phyloP scores from a whole-genome alignment of 1,140 invertebrate species.

The Tetragnatha versicolor region DNA sequence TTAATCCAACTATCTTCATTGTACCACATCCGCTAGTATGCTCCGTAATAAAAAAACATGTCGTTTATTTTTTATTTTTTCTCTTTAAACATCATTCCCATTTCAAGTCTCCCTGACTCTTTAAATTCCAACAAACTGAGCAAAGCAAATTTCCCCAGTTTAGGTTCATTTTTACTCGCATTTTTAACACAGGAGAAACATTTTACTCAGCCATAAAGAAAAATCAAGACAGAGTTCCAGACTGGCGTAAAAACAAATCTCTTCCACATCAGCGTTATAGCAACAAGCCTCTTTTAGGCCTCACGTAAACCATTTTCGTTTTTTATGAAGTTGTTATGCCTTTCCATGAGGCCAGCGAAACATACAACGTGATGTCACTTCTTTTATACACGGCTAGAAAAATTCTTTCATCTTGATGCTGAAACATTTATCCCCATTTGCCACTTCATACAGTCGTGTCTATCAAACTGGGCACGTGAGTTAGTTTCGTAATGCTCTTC shows the following conservation, averaged over 20 bases:
- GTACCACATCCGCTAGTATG: no score
- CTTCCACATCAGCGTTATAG: conserved; percentile 2
- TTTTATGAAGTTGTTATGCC: not conserved
- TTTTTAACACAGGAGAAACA: conserved; percentile 4
- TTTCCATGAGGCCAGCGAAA: not conserved
- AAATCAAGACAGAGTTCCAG: not conserved
- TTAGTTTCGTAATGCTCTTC: not conserved
- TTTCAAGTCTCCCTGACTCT: no score
- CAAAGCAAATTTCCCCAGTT: no score
- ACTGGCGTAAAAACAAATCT: not conserved
- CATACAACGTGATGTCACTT: conserved; percentile 19
- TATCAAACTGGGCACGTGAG: conserved; percentile 30
- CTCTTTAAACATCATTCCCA: no score
- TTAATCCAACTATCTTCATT: no score
- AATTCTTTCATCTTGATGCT: conserved; percentile 23
- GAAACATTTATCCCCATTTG: conserved; percentile 51
- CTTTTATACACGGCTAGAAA: not conserved
- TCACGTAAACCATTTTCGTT: conserved; percentile 39
- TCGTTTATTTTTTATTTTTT: no score
- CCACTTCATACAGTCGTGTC: conserved; percentile 32
- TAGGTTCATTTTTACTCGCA: not conserved
- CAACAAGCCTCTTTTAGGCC: conserved; percentile 1
- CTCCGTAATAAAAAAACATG: no score
- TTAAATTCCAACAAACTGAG: no score
- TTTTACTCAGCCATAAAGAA: not conserved